Evolutionary conservation across 2,113 vertebrate species (phyloP), one percentile per base, ranked within the genome.

Genomic region (Pyxicephalus adspersus): DNA sequence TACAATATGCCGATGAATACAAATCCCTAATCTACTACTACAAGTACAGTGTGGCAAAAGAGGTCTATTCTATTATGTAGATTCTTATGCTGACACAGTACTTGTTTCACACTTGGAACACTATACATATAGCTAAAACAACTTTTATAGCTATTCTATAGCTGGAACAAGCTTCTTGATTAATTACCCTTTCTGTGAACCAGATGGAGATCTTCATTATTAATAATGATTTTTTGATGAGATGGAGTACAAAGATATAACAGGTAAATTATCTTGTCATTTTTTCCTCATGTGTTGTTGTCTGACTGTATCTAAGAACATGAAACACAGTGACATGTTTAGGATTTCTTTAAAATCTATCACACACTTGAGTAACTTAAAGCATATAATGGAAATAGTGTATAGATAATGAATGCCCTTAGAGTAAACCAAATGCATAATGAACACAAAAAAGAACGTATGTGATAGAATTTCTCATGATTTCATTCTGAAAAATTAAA

Each of bases 191-290:
- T 73, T 38, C 19, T 58, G 52, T 57, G 26, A 73, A 58, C 23
- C 45, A 70, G 45, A 28, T 50, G 2, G 45, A 52, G 50, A 25
- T 70, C 29, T 58, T 34, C 28, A 57, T 73, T 57, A 73, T 34
- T 58, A 73, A 34, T 58, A 73, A 58, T 73, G 28, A 72, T 54
- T 54, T 72, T 23, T 58, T 55, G 52, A 73, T 20, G 54, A 57
- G 54, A 73, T 58, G 20, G 15, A 73, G 71, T 26, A 34, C 54
- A 73, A 34, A 58, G 57, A 13, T 73, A 57, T 57, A 73, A 58
- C 71, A 34, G 26, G 45, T 54, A 52, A 52, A 70, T 70, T 52
- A 70, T 23, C 17, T 26, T 70, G 50, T 52, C 45, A 52, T 70
- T 50, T 17, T 45, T n/a, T 28, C 11, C 67, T 52, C 17, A 70